Evolutionary conservation across 2,888 invertebrate genomes (phyloP).

Genomic region (Strigamia transsilvanica): DNA sequence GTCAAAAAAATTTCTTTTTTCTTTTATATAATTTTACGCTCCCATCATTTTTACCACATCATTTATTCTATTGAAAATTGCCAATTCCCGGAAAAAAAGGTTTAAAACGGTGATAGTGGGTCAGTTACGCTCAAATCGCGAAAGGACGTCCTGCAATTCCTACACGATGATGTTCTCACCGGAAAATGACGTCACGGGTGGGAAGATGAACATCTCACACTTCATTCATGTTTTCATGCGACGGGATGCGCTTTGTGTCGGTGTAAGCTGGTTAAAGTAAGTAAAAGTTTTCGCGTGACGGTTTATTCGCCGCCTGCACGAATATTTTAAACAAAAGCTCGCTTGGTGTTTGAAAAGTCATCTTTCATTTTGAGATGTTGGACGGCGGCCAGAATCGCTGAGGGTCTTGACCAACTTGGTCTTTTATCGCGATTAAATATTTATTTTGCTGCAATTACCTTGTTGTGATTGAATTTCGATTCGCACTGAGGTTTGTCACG

Average conservation of each 20-base stretch:
- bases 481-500: no score
- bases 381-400: background rate
- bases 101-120: background rate
- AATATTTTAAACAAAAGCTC: no score
- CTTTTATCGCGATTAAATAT: background rate
- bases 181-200: conserved; percentile 2
- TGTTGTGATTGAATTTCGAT: background rate
- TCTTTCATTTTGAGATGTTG: conserved; percentile 25
- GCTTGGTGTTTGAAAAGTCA: background rate
- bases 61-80: conserved; percentile 12
- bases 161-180: background rate
- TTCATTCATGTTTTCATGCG: no score
- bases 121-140: background rate
- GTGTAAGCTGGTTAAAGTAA: background rate
- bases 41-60: conserved; percentile 17
- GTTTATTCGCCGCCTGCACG: no score
- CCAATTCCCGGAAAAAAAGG: background rate
- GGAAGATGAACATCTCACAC: no score
- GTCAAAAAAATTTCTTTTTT: conserved; percentile 5
- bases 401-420: no score
- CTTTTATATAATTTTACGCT: no score
- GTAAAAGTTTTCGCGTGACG: no score
- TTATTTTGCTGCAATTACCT: background rate
- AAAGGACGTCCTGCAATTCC: conserved; percentile 8
- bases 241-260: background rate